These are phyloP conservation scores for Cotesia glomerata DNA, from an alignment of 1,140 invertebrate genomes.

Conservation along the genomic window DNA sequence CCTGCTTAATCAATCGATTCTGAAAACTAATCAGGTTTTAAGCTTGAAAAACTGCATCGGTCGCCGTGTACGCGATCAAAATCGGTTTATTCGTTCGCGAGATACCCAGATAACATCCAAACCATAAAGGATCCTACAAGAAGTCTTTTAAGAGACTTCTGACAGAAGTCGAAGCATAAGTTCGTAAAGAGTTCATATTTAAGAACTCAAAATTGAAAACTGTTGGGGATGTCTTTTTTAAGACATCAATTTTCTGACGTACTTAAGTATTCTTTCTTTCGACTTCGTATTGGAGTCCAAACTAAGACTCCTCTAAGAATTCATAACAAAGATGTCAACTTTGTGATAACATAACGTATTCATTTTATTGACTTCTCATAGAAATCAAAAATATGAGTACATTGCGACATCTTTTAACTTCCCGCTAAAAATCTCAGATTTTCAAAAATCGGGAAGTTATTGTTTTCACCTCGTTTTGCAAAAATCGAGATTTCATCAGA, in stretches of 20 bases:
- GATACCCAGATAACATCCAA: constrained; percentile 13
- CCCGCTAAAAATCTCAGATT: no score
- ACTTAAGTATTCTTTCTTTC: neutral
- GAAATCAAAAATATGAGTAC: constrained; percentile 5
- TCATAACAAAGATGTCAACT: constrained; percentile 5
- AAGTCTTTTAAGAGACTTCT: constrained; percentile 5
- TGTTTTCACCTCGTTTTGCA: no score
- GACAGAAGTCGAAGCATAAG: neutral
- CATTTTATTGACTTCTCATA: neutral
- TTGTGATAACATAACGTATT: neutral
- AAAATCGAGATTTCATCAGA: neutral
- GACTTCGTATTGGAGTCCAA: neutral
- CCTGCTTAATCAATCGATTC: no score
- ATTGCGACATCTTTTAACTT: neutral
- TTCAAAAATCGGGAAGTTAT: no score
- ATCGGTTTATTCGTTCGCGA: no score
- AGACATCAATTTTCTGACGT: neutral
- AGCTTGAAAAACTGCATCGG: no score
- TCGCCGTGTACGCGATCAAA: no score
- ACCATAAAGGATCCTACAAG: neutral
- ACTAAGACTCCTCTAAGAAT: neutral
- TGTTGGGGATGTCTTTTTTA: constrained; percentile 3
- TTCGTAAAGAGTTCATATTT: constrained; percentile 1
- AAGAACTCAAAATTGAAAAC: constrained; percentile 6
- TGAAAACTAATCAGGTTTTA: no score